These are phyloP conservation scores for Nanger granti DNA, from an alignment of 2,113 vertebrate species.

Conservation along the genomic window DNA sequence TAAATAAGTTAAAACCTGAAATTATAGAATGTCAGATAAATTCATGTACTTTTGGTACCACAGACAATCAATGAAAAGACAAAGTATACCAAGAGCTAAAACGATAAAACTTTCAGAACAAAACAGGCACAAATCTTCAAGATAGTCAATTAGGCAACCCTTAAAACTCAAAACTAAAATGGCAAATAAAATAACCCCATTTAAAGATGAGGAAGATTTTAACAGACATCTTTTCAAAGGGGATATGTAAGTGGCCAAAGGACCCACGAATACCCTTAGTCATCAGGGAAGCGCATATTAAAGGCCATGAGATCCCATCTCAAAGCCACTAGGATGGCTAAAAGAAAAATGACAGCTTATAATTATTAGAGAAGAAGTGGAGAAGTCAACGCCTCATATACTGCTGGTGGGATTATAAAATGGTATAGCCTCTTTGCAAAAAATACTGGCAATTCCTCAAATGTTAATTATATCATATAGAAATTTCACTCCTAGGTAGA, in stretches of 20 bases:
- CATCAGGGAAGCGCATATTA: not conserved
- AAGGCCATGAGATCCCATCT: not conserved
- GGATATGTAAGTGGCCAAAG: not conserved
- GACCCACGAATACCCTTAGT: not conserved
- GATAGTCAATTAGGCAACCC: not conserved
- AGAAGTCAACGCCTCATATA: not conserved
- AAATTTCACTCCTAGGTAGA: not conserved
- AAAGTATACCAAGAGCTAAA: not conserved
- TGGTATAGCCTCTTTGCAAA: not conserved
- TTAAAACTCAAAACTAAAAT: not conserved
- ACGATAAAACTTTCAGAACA: not conserved
- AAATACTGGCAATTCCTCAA: not conserved
- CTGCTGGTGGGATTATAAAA: not conserved
- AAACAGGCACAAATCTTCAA: not conserved
- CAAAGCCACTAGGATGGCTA: not conserved
- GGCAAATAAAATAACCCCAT: not conserved
- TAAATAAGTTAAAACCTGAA: conserved; percentile 97
- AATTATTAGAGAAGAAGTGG: not conserved
- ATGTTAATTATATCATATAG: not conserved
- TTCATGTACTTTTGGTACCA: not conserved
- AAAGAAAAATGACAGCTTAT: not conserved
- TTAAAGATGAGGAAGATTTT: not conserved
- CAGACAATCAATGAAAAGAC: not conserved
- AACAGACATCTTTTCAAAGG: not conserved
- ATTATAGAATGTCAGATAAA: conserved; percentile 43